Conservation (phyloP, 2,888 invertebrate genomes). For the Stenotaenia linearis region DNA sequence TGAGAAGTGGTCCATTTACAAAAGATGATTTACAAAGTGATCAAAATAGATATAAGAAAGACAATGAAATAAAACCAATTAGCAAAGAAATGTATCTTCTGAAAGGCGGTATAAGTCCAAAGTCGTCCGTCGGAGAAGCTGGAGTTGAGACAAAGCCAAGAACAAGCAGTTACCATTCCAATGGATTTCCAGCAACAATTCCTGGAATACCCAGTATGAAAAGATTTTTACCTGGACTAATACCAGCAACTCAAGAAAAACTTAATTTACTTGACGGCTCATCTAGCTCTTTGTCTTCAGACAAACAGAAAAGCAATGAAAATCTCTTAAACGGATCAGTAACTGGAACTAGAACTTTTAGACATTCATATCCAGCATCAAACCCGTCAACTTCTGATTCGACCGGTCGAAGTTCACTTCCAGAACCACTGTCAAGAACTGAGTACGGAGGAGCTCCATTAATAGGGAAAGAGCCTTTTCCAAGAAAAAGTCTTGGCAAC, state of each 20-base stretch:
- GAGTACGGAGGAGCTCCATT: neutral
- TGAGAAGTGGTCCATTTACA: neutral
- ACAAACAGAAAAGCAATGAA: too few relatives aligned
- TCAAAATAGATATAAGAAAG: neutral
- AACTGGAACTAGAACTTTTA: neutral
- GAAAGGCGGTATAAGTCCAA: too few relatives aligned
- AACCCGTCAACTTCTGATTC: neutral
- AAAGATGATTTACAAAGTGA: neutral
- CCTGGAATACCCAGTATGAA: neutral
- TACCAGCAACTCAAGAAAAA: neutral
- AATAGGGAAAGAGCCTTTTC: neutral
- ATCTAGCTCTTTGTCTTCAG: too few relatives aligned
- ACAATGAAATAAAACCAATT: too few relatives aligned
- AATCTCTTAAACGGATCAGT: too few relatives aligned
- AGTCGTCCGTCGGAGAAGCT: too few relatives aligned
- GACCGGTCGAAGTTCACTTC: neutral
- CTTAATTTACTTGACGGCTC: too few relatives aligned
- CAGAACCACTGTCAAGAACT: neutral
- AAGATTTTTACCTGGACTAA: neutral
- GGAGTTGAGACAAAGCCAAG: too few relatives aligned
- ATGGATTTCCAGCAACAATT: neutral
- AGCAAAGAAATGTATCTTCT: too few relatives aligned
- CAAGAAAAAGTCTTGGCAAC: neutral
- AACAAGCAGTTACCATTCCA: too few relatives aligned
- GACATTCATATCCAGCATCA: neutral